A percentile compares a stretch with the other conserved stretches of the same genome.
Evolutionary conservation across 2,797 vertebrate genomes (phyloP).

Genomic region (Myiothlypis chrysogaster): DNA sequence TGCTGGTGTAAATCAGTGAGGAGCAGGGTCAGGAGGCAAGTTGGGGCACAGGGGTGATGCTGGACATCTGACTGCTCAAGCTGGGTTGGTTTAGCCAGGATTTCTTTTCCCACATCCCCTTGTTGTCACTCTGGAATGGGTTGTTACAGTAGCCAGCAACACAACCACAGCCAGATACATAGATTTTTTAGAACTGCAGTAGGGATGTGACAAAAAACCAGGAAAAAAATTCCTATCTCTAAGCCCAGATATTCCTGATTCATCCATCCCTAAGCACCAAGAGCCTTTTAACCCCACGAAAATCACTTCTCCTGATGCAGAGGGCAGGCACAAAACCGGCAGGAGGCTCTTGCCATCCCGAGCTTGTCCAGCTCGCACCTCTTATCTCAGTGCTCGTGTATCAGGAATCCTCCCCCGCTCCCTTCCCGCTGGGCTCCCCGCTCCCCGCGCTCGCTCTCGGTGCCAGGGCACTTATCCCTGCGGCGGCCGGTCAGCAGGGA

Average conservation of each 20-base stretch:
- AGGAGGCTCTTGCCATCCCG: neutral
- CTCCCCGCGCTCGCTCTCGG: neutral
- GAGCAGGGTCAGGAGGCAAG: neutral
- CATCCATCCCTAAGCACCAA: neutral
- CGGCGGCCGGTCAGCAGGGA: neutral
- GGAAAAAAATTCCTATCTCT: fast-evolving
- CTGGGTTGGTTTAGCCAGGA: fast-evolving
- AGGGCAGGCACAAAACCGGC: neutral
- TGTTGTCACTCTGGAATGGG: neutral
- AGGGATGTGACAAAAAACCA: neutral
- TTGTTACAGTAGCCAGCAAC: neutral
- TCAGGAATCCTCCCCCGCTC: neutral
- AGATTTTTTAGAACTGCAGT: neutral
- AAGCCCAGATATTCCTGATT: neutral
- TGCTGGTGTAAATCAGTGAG: neutral
- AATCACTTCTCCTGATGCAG: fast-evolving
- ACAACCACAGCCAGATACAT: neutral
- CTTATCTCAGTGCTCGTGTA: neutral
- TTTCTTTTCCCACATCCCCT: neutral
- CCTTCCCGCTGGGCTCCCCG: neutral
- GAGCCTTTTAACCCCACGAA: neutral
- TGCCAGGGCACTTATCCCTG: neutral
- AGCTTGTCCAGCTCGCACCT: neutral
- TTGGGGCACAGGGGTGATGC: neutral
- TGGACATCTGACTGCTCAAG: neutral